A percentile compares a stretch with the other conserved stretches of the same genome.
Evolutionary conservation across 2,888 invertebrate species (phyloP).

Genomic region (Coelinius sp.): DNA sequence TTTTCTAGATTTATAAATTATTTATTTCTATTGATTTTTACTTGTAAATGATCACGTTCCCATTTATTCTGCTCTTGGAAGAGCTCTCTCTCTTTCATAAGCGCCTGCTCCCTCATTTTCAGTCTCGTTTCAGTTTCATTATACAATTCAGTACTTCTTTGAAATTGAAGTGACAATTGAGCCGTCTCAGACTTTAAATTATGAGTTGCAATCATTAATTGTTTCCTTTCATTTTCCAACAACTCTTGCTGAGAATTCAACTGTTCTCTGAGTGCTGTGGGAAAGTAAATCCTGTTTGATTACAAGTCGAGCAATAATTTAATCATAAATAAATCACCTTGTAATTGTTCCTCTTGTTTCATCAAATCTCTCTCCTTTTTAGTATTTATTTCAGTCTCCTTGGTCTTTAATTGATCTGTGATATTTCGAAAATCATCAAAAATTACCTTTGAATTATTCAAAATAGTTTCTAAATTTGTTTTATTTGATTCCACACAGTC

Average conservation of each 20-base stretch:
- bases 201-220: slow-evolving; percentile 54
- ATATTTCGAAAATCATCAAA: slow-evolving; percentile 55
- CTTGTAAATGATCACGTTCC: slow-evolving; percentile 61
- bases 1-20: background rate
- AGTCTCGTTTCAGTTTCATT: slow-evolving; percentile 57
- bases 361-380: slow-evolving; percentile 53
- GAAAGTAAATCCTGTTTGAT: too few relatives aligned
- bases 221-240: slow-evolving; percentile 55
- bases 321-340: slow-evolving; percentile 51
- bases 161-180: slow-evolving; percentile 55
- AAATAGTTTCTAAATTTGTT: slow-evolving; percentile 57
- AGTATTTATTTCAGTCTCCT: slow-evolving; percentile 51
- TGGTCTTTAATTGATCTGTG: slow-evolving; percentile 55
- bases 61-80: slow-evolving; percentile 63
- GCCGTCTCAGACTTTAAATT: slow-evolving; percentile 55
- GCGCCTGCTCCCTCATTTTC: slow-evolving; percentile 53
- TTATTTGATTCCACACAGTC: slow-evolving; percentile 56
- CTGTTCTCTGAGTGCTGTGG: slow-evolving; percentile 56
- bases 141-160: slow-evolving; percentile 53
- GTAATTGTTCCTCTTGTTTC: slow-evolving; percentile 58
- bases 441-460: slow-evolving; percentile 57
- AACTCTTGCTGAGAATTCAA: slow-evolving; percentile 56
- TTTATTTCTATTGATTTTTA: slow-evolving; percentile 31
- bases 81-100: slow-evolving; percentile 61
- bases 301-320: background rate